Conservation (phyloP, 2,888 invertebrate species). For the Melinaea marsaeus region DNA sequence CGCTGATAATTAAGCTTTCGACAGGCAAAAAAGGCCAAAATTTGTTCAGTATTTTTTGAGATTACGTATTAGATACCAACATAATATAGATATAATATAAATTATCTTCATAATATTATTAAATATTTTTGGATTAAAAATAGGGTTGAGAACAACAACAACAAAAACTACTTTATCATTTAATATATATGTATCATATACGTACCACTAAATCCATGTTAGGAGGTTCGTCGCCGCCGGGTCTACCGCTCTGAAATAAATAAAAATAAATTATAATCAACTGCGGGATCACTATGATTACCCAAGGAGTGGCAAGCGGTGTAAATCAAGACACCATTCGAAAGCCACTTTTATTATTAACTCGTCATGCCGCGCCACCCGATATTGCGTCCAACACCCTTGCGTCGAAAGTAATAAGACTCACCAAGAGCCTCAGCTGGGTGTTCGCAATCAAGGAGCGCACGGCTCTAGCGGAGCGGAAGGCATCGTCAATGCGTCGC, state of each 20-base stretch:
- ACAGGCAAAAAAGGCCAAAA: too few species aligned
- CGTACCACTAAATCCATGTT: conserved; percentile 63
- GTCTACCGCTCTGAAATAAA: conserved; percentile 83
- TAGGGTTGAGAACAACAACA: too few species aligned
- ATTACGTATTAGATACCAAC: too few species aligned
- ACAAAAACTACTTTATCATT: not conserved
- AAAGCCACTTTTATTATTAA: not conserved
- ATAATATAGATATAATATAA: too few species aligned
- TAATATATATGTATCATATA: conserved; percentile 17
- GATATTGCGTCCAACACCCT: too few species aligned
- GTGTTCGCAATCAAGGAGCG: conserved; percentile 78
- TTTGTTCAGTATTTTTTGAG: too few species aligned
- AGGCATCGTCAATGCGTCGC: conserved; percentile 84
- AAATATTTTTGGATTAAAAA: too few species aligned
- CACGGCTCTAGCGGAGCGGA: conserved; percentile 60
- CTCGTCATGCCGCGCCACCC: too few species aligned
- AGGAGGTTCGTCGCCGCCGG: conserved; percentile 83
- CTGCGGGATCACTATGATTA: too few species aligned
- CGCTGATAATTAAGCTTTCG: too few species aligned
- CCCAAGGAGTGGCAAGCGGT: too few species aligned
- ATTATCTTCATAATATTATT: too few species aligned
- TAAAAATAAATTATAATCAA: conserved; percentile 1
- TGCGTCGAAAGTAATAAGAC: conserved; percentile 31
- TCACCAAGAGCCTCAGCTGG: conserved; percentile 84
- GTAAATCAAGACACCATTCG: not conserved